Evolutionary conservation across 1,140 invertebrate genomes (phyloP), one percentile per base, ranked within the genome.

Genomic region (Pinna nobilis): DNA sequence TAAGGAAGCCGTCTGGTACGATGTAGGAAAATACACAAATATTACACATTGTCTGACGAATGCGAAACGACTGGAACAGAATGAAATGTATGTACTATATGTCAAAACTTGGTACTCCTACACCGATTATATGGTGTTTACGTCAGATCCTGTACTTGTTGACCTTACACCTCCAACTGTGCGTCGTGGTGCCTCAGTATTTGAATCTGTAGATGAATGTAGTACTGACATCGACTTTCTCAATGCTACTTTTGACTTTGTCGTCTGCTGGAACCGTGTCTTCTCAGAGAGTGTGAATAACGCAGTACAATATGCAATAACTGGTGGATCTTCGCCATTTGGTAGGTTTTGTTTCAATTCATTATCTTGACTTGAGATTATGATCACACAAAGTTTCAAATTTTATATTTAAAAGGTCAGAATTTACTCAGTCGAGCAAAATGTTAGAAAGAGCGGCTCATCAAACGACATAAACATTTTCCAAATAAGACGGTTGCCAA

Each of bases 121-220:
- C 20, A 59, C 39, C 33, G 32, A 53, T 11, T 74, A 57, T 23
- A 37, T 18, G 18, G 59, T 67, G 11, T 72, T 80, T 47, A 35
- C 23, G 3, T 80, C 78, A 28, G 9, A 47, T 4, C 37, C 71
- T 11, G n/a, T 80, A 9, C 3, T 59, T 9, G 47, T 77, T 39
- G 78, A 80, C 49, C 41, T 53, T n/a, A 77, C 64, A 33, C 44
- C 78, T 39, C 78, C 78, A 13, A 30, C 20, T 23, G 51, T 72
- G 30, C 32, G 32, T 13, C 41, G 53, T 53, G 78, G 75, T 32
- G 32, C 28, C 23, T 33, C 57, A 23, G 65, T 77, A 1, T 49
- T 61, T 6, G 75, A 80, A 13, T 70, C 71, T 4, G 51, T 44
- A 25, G 44, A 47, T 25, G 20, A 28, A 2, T 80, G 75, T 55